Conservation (phyloP, 2,888 invertebrate genomes). For the Hypsopygia costalis region DNA sequence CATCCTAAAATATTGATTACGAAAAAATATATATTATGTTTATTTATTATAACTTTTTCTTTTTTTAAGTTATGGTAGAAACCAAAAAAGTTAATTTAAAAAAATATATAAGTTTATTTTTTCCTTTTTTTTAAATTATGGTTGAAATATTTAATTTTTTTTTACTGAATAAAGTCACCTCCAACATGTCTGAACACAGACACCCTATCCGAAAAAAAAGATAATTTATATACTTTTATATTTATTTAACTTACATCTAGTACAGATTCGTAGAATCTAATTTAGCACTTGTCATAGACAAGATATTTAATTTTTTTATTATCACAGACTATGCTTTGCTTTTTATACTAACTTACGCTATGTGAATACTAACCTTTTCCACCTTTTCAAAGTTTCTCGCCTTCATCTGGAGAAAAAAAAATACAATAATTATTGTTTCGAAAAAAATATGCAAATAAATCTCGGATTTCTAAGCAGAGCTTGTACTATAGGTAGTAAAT, state of each 20-base stretch:
- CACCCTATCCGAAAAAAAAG: conserved; percentile 72
- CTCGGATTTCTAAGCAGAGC: too few relatives aligned
- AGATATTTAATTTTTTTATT: conserved; percentile 11
- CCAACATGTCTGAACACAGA: conserved; percentile 75
- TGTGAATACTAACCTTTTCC: conserved; percentile 92
- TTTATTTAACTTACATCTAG: conserved; percentile 58
- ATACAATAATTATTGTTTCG: too few relatives aligned
- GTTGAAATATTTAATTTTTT: too few relatives aligned
- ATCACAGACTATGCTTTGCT: conserved; percentile 33
- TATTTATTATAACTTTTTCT: too few relatives aligned
- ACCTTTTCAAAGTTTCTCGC: conserved; percentile 98
- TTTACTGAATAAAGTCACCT: conserved; percentile 61
- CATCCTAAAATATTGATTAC: too few relatives aligned
- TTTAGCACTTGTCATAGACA: conserved; percentile 10
- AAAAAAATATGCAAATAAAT: too few relatives aligned
- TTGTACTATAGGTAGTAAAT: too few relatives aligned
- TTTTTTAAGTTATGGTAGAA: too few relatives aligned
- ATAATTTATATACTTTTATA: conserved; percentile 36
- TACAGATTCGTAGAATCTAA: conserved; percentile 14
- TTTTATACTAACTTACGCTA: conserved; percentile 32
- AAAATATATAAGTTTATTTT: too few relatives aligned
- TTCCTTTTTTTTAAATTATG: too few relatives aligned
- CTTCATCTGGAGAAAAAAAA: conserved; percentile 90
- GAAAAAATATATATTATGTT: too few relatives aligned
- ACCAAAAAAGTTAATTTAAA: too few relatives aligned